These are phyloP conservation scores for Perccottus glenii DNA, from an alignment of 2,113 vertebrate genomes.

Conservation along the genomic window DNA sequence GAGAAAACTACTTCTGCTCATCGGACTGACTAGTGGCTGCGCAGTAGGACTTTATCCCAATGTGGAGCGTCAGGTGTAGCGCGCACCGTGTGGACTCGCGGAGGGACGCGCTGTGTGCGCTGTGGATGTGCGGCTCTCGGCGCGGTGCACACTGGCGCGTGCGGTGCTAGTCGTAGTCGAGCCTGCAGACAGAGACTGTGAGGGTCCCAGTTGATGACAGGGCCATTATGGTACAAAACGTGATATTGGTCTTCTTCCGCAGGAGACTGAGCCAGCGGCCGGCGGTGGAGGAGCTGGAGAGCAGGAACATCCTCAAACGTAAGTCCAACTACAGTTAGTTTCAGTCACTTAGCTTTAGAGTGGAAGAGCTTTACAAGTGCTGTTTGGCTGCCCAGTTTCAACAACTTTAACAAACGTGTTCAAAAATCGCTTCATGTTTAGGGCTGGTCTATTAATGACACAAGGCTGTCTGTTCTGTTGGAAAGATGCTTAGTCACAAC, in stretches of 20 bases:
- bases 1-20: background rate
- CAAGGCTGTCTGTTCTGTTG: too few relatives aligned
- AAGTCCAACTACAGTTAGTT: constrained; percentile 70
- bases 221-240: constrained; percentile 91
- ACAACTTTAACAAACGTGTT: background rate
- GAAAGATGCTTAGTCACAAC: too few relatives aligned
- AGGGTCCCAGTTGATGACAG: background rate
- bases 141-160: constrained; percentile 30
- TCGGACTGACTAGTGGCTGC: constrained; percentile 5
- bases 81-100: constrained; percentile 33
- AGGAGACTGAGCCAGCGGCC: constrained; percentile 98
- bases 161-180: constrained; percentile 28
- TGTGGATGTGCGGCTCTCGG: constrained; percentile 60
- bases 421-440: background rate
- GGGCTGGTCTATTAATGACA: too few relatives aligned
- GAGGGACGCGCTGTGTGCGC: constrained; percentile 45
- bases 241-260: constrained; percentile 97
- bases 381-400: background rate
- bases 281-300: constrained; percentile 96
- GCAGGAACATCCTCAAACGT: constrained; percentile 97
- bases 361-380: too few relatives aligned
- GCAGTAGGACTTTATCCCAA: constrained; percentile 48
- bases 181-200: background rate
- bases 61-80: constrained; percentile 62
- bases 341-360: background rate